A percentile compares a stretch with the other conserved stretches of the same genome.
Evolutionary conservation across 2,888 invertebrate genomes (phyloP).

Genomic region (Acrocyrtus sp.): DNA sequence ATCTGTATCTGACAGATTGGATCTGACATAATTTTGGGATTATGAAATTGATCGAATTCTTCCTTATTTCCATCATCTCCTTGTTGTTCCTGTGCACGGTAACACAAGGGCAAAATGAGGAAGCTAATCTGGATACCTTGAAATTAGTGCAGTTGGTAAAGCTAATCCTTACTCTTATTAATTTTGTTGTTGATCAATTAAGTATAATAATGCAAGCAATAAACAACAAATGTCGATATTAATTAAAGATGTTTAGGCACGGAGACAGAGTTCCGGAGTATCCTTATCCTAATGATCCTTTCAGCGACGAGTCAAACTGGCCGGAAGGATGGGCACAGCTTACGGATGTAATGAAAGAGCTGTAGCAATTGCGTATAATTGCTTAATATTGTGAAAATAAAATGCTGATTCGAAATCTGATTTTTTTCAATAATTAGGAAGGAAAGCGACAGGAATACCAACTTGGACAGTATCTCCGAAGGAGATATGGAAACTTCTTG

Average conservation of each 20-base stretch:
- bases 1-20: no score
- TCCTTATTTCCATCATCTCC: no score
- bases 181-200: no score
- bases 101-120: background rate
- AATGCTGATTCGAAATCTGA: slow-evolving; percentile 1
- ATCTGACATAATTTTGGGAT: no score
- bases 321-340: slow-evolving; percentile 83
- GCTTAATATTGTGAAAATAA: no score
- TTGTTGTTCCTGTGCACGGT: no score
- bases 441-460: slow-evolving; percentile 68
- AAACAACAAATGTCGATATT: background rate
- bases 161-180: no score
- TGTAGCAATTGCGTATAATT: no score
- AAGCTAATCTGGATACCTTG: slow-evolving; percentile 51
- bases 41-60: no score
- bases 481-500: slow-evolving; percentile 73
- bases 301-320: slow-evolving; percentile 75
- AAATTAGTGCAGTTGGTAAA: slow-evolving; percentile 54
- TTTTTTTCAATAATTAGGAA: slow-evolving; percentile 51
- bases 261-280: slow-evolving; percentile 82
- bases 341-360: slow-evolving; percentile 70
- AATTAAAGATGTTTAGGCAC: slow-evolving; percentile 77
- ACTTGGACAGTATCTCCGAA: slow-evolving; percentile 78
- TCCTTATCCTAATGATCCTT: slow-evolving; percentile 83
- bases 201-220: no score